These are phyloP conservation scores for Papilio polytes DNA, from an alignment of 1,140 invertebrate species.

Conservation along the genomic window DNA sequence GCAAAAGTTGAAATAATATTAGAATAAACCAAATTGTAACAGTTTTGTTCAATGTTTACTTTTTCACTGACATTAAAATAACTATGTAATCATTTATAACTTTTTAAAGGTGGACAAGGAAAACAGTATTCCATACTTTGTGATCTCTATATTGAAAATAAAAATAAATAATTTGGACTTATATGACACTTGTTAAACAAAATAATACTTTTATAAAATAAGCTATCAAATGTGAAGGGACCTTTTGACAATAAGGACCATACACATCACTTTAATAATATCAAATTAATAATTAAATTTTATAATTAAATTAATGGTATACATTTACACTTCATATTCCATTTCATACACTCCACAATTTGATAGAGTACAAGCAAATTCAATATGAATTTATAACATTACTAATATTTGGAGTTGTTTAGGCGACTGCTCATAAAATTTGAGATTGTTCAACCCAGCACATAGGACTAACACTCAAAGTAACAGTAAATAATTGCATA, in stretches of 20 bases:
- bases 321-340: slow-evolving; percentile 62
- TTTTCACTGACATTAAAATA: slow-evolving; percentile 41
- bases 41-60: slow-evolving; percentile 29
- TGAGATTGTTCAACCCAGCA: slow-evolving; percentile 67
- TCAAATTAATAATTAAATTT: slow-evolving; percentile 56
- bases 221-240: slow-evolving; percentile 48
- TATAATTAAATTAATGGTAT: slow-evolving; percentile 71
- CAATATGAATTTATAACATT: slow-evolving; percentile 75
- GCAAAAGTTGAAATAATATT: background rate
- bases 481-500: slow-evolving; percentile 38
- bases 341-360: slow-evolving; percentile 65
- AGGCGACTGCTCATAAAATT: slow-evolving; percentile 58
- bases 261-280: slow-evolving; percentile 43
- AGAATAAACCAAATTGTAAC: background rate
- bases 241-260: slow-evolving; percentile 38
- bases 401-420: slow-evolving; percentile 79
- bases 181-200: slow-evolving; percentile 40
- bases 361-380: slow-evolving; percentile 70
- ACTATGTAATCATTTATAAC: slow-evolving; percentile 43
- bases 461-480: slow-evolving; percentile 39
- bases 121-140: background rate
- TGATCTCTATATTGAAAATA: slow-evolving; percentile 22
- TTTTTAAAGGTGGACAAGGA: slow-evolving; percentile 36
- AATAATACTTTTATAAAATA: slow-evolving; percentile 53
- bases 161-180: slow-evolving; percentile 26